Evolutionary conservation across 2,797 vertebrate genomes (phyloP).

Genomic region (Calcarius lapponicus): DNA sequence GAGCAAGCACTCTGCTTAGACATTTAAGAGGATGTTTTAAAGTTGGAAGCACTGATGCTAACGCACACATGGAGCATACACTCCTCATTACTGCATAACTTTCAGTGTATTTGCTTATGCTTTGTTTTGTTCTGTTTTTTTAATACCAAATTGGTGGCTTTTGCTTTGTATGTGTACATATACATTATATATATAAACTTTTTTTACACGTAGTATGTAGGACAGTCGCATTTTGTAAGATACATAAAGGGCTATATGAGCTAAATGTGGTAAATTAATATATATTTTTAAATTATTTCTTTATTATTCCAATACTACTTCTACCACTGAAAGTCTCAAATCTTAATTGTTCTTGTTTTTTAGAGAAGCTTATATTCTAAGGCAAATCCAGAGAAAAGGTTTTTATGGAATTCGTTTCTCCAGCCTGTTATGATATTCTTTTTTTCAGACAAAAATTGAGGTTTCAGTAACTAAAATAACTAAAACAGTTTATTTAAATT

Average conservation of each 20-base stretch:
- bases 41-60: not conserved
- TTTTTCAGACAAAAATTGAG: slow-evolving; percentile 22
- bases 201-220: slow-evolving; percentile 43
- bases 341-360: slow-evolving; percentile 5
- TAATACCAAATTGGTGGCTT: not conserved
- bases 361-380: not conserved
- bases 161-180: slow-evolving; percentile 33
- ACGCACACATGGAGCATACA: not conserved
- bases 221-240: slow-evolving; percentile 60
- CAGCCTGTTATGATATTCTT: not conserved
- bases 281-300: slow-evolving; percentile 32
- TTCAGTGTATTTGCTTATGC: not conserved
- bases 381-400: not conserved
- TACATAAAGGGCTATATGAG: slow-evolving; percentile 68
- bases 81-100: slow-evolving; percentile 21
- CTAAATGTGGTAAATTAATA: slow-evolving; percentile 53
- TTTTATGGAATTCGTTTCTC: slow-evolving; percentile 8
- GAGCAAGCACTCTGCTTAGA: slow-evolving; percentile 3
- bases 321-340: not conserved
- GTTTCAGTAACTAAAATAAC: slow-evolving; percentile 17
- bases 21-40: not conserved
- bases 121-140: not conserved
- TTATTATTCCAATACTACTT: not conserved
- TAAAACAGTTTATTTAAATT: slow-evolving; percentile 17
- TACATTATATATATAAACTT: not conserved